Evolutionary conservation across 2,888 invertebrate species (phyloP).

Genomic region (Acrobasis repandana): DNA sequence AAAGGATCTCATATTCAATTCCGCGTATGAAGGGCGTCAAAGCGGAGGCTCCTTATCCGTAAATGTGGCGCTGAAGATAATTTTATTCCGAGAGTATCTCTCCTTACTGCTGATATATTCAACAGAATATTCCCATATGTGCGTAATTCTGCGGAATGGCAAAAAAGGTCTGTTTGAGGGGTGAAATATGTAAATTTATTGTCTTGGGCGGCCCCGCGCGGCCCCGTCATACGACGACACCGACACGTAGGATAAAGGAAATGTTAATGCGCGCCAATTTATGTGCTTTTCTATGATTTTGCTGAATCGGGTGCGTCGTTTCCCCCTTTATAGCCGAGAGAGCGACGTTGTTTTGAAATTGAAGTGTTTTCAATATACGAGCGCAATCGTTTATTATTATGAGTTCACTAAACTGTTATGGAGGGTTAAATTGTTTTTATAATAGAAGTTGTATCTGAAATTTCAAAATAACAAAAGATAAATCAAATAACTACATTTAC

Average conservation of each 20-base stretch:
- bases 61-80: slow-evolving; percentile 78
- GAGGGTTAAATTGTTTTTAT: neutral
- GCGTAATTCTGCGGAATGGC: slow-evolving; percentile 83
- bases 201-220: slow-evolving; percentile 77
- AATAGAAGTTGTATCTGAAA: neutral
- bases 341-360: slow-evolving; percentile 62
- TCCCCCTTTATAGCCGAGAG: slow-evolving; percentile 68
- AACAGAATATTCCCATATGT: slow-evolving; percentile 83
- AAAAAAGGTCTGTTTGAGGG: slow-evolving; percentile 83
- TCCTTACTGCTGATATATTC: slow-evolving; percentile 82
- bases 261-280: slow-evolving; percentile 82
- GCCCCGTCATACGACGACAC: slow-evolving; percentile 81
- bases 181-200: slow-evolving; percentile 84
- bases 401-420: neutral
- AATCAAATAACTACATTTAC: neutral
- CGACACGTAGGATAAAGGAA: slow-evolving; percentile 83
- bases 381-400: slow-evolving; percentile 14
- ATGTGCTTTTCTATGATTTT: slow-evolving; percentile 83
- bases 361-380: slow-evolving; percentile 41
- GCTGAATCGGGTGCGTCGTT: slow-evolving; percentile 75
- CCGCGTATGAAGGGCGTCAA: slow-evolving; percentile 52
- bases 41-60: slow-evolving; percentile 67
- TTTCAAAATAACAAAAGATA: neutral
- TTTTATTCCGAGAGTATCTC: slow-evolving; percentile 82
- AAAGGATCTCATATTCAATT: slow-evolving; percentile 34